phyloP scores from a whole-genome alignment of 2,888 invertebrate genomes.

The Gymnoscelis rufifasciata region DNA sequence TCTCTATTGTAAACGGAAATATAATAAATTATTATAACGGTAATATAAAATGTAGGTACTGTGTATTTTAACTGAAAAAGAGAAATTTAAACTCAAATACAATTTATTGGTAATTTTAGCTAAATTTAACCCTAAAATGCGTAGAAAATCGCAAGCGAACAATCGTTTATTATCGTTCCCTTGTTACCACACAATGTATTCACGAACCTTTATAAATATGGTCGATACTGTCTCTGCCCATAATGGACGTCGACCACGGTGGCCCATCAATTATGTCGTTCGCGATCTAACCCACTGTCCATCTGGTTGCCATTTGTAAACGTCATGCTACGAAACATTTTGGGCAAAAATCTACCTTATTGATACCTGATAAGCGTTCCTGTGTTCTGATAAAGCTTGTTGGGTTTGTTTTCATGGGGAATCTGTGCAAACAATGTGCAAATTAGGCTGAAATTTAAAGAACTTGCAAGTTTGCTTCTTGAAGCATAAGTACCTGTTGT shows the following conservation, averaged over 20 bases:
- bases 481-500: too few species aligned
- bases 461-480: too few species aligned
- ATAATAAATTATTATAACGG: too few species aligned
- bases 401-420: too few species aligned
- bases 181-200: slow-evolving; percentile 34
- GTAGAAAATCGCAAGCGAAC: slow-evolving; percentile 11
- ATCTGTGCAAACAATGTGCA: too few species aligned
- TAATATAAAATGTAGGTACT: too few species aligned
- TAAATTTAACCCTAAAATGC: background rate
- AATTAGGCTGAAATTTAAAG: too few species aligned
- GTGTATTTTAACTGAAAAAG: too few species aligned
- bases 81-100: too few species aligned
- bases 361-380: slow-evolving; percentile 19
- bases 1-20: too few species aligned
- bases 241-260: slow-evolving; percentile 44
- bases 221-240: slow-evolving; percentile 39
- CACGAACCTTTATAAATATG: slow-evolving; percentile 41
- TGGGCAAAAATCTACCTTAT: background rate
- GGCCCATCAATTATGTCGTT: slow-evolving; percentile 66
- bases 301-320: slow-evolving; percentile 65
- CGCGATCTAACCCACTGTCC: slow-evolving; percentile 66
- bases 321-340: slow-evolving; percentile 44
- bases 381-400: too few species aligned
- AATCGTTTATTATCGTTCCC: slow-evolving; percentile 25
- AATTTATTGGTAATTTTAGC: background rate